phyloP scores from a whole-genome alignment of 2,797 vertebrate species.

The Rhadinocentrus ornatus region DNA sequence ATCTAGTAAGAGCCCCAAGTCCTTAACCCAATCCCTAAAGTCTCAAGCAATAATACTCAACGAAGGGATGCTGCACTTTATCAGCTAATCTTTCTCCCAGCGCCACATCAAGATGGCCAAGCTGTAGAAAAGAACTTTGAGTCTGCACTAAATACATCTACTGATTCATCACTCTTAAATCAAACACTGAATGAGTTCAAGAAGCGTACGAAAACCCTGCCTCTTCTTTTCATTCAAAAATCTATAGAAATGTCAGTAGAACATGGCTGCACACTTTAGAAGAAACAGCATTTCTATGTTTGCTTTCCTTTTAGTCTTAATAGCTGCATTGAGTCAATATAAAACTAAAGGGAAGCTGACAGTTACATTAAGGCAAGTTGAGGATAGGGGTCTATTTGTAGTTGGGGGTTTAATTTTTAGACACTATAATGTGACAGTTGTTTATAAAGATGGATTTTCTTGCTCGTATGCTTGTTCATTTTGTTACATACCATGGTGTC shows the following conservation, averaged over 20 bases:
- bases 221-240: no score
- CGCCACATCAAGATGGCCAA: slow-evolving; percentile 22
- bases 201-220: slow-evolving; percentile 22
- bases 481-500: slow-evolving; percentile 76
- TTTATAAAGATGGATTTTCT: background rate
- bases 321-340: no score
- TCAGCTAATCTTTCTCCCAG: no score
- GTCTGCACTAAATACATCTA: slow-evolving; percentile 26
- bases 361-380: no score
- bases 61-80: no score
- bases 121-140: slow-evolving; percentile 6
- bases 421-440: background rate
- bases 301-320: no score
- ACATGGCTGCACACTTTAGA: no score
- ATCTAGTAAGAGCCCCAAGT: background rate
- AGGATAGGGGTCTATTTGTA: no score
- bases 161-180: slow-evolving; percentile 32
- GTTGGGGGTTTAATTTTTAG: background rate
- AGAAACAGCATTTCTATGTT: no score
- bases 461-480: slow-evolving; percentile 6
- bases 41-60: no score
- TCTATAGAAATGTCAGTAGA: no score
- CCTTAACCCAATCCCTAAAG: background rate
- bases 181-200: slow-evolving; percentile 18
- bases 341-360: no score